Evolutionary conservation across 2,113 vertebrate genomes (phyloP), one percentile per base, ranked within the genome.

Genomic region (Heterochromis multidens): DNA sequence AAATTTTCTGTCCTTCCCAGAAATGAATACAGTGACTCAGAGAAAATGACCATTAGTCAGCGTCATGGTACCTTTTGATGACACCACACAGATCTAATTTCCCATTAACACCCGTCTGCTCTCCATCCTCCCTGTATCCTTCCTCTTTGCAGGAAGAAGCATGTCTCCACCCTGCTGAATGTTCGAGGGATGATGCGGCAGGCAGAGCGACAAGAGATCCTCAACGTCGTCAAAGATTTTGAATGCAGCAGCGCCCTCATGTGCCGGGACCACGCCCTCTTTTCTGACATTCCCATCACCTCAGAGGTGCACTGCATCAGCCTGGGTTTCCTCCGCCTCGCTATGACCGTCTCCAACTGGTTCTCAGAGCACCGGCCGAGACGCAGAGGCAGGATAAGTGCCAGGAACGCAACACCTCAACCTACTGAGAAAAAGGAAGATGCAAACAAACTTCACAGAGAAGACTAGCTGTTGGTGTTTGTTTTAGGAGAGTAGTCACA

Each of bases 161-260:
- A 99, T 0, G 95, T 98, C 84, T 96, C 97, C 0, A 96, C 97
- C 25, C 91, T 99, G 62, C 92, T 98, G 40, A 97, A 98, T 7
- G 84, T 98, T 7, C 95, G 97, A 0, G 97, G 98, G 10, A 95
- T 98, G 88, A 96, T 95, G 87, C 95, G 94, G 31, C 94, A 95
- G 7, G 89, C 94, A 0, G 94, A 95, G 25, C 96, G 97, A 1
- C 97, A 97, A 27, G 97, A 96, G 96, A 97, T 99, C 89, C 94
- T 99, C 89, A 97, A 96, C 0, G 95, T 97, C 2, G 93, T 98
- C 62, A 95, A 95, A 87, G 97, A 97, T 87, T 93, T 97, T 90
- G 96, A 97, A 70, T 93, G 92, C 85, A 91, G 80, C 3, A 93
- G 60, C 0, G 27, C 21, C 21, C 79, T 90, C 49, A 80, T 92